phyloP scores from a whole-genome alignment of 2,888 invertebrate species.

The Orthosia cruda region DNA sequence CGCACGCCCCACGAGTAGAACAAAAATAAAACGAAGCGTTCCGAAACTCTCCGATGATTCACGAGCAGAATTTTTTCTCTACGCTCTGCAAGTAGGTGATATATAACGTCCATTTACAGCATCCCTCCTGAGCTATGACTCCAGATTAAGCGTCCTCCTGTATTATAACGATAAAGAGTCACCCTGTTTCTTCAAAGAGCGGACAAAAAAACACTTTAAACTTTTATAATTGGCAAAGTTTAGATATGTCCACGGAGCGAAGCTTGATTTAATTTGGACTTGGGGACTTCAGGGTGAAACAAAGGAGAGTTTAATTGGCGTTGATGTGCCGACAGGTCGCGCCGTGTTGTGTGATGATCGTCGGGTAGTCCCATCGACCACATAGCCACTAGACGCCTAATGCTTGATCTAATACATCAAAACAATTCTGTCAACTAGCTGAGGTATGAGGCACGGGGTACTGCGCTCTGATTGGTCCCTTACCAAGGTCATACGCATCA shows the following conservation, averaged over 20 bases:
- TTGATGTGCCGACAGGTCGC: conserved; percentile 67
- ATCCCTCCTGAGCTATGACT: conserved; percentile 68
- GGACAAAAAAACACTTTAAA: conserved; percentile 79
- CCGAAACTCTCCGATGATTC: conserved; percentile 68
- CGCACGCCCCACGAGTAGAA: conserved; percentile 22
- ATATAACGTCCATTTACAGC: conserved; percentile 73
- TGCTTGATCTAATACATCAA: no score
- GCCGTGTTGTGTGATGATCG: conserved; percentile 53
- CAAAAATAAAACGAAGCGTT: conserved; percentile 36
- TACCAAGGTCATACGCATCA: no score
- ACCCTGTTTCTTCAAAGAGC: conserved; percentile 71
- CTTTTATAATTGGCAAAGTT: conserved; percentile 83
- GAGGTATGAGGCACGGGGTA: no score
- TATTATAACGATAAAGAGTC: conserved; percentile 65
- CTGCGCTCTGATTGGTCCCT: no score
- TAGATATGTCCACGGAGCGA: conserved; percentile 67
- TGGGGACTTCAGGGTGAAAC: conserved; percentile 62
- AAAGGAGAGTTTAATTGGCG: conserved; percentile 66
- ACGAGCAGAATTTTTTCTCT: conserved; percentile 71
- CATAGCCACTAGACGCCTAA: no score
- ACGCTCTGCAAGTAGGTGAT: conserved; percentile 69
- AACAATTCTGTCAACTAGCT: no score
- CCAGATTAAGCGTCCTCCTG: conserved; percentile 57
- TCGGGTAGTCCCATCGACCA: no score
- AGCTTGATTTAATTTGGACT: conserved; percentile 76